A percentile compares a stretch with the other conserved stretches of the same genome.
Conservation (phyloP, 2,888 invertebrate genomes). For the Odontocolon sp. region DNA sequence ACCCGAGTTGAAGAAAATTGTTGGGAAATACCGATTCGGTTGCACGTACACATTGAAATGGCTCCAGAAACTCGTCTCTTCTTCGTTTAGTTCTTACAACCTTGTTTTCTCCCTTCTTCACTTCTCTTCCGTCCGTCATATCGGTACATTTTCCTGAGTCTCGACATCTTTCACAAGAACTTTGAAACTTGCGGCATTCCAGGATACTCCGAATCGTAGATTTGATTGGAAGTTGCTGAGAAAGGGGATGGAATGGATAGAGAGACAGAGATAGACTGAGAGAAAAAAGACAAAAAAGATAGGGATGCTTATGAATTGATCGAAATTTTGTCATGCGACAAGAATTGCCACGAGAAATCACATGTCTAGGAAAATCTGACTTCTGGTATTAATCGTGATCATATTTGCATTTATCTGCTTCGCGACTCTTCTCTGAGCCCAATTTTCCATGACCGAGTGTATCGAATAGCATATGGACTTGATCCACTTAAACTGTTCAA, state of each 20-base stretch:
- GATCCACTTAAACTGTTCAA: conserved; percentile 26
- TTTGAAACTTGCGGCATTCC: conserved; percentile 21
- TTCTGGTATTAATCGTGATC: conserved; percentile 12
- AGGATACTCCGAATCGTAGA: conserved; percentile 1
- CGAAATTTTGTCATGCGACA: conserved; percentile 9
- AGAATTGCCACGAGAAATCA: conserved; percentile 40
- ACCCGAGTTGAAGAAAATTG: conserved; percentile 36
- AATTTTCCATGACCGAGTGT: conserved; percentile 27
- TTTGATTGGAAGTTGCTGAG: conserved; percentile 3
- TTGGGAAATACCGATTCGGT: conserved; percentile 50
- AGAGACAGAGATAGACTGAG: neutral
- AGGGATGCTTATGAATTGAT: neutral
- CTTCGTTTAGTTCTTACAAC: neutral
- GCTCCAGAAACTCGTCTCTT: conserved; percentile 30
- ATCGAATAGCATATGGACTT: conserved; percentile 22
- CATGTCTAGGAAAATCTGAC: neutral
- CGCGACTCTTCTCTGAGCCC: neutral
- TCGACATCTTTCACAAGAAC: conserved; percentile 41
- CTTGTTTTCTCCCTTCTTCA: conserved; percentile 7
- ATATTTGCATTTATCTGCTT: neutral
- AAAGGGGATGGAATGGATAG: neutral
- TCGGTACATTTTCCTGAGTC: conserved; percentile 24
- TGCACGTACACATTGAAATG: conserved; percentile 29
- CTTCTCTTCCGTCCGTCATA: neutral
- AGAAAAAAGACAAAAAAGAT: neutral